These are phyloP conservation scores for Diadegma fenestrale DNA, from an alignment of 2,888 invertebrate genomes.

Conservation along the genomic window DNA sequence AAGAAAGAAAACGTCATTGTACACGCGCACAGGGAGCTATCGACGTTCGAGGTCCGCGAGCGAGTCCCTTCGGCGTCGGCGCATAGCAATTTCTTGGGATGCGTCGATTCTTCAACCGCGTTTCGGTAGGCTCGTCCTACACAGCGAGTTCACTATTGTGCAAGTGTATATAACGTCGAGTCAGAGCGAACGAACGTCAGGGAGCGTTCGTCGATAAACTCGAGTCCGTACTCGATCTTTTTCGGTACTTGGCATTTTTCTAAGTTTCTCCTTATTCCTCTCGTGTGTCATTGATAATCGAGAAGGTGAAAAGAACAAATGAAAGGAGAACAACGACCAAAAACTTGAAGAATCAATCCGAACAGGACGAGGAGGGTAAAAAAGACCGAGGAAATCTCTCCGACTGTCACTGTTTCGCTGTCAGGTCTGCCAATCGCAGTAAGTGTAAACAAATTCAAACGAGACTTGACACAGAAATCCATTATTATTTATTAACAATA, in stretches of 20 bases:
- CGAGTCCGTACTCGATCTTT: conserved; percentile 18
- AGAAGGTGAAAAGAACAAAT: not conserved
- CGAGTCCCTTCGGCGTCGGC: conserved; percentile 49
- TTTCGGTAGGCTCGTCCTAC: not conserved
- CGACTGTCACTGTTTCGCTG: conserved; percentile 5
- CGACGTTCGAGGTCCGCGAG: conserved; percentile 45
- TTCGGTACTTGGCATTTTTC: not conserved
- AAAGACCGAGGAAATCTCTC: conserved; percentile 27
- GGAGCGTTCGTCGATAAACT: conserved; percentile 11
- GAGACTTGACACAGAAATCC: not conserved
- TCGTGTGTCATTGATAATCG: not conserved
- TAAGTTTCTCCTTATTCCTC: not conserved
- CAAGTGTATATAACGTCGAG: conserved; percentile 2
- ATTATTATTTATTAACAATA: not conserved
- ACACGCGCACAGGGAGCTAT: conserved; percentile 43
- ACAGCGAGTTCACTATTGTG: conserved; percentile 9
- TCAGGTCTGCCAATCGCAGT: conserved; percentile 11
- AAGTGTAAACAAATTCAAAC: conserved; percentile 17
- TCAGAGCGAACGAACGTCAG: not conserved
- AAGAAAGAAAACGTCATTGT: conserved; percentile 3
- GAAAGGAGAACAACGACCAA: not conserved
- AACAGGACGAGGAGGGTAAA: conserved; percentile 8
- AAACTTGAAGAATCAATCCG: not conserved
- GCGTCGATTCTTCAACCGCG: conserved; percentile 18
- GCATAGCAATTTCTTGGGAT: conserved; percentile 42